Evolutionary conservation across 2,113 vertebrate species (phyloP).

Genomic region (Brachirus orientalis): DNA sequence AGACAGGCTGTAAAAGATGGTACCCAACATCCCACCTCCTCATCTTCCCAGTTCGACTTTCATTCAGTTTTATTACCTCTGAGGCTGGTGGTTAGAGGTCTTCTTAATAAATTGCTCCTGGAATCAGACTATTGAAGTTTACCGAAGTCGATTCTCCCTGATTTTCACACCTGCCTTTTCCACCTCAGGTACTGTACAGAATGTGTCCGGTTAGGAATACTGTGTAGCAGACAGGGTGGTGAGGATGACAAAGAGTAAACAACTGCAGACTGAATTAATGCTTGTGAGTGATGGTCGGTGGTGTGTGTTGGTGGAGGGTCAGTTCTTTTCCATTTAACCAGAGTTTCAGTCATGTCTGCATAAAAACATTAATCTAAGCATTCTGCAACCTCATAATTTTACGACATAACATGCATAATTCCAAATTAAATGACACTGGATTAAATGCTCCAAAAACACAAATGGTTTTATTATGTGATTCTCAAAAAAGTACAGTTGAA

Average conservation of each 20-base stretch:
- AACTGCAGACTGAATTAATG: neutral
- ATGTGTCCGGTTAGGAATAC: neutral
- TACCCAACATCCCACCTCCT: constrained; percentile 17
- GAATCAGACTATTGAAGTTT: constrained; percentile 50
- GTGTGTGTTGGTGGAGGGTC: neutral
- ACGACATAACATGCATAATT: too few relatives aligned
- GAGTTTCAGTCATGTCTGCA: neutral
- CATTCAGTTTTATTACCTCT: constrained; percentile 67
- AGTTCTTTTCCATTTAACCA: neutral
- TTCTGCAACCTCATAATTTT: too few relatives aligned
- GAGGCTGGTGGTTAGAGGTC: constrained; percentile 64
- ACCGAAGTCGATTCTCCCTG: constrained; percentile 5
- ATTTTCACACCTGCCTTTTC: constrained; percentile 15
- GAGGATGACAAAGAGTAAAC: neutral
- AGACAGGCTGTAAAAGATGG: constrained; percentile 69
- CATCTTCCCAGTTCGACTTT: constrained; percentile 25
- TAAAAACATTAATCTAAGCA: too few relatives aligned
- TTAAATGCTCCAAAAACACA: too few relatives aligned
- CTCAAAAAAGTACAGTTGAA: too few relatives aligned
- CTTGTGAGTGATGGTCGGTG: neutral
- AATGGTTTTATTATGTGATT: too few relatives aligned
- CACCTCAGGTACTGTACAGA: constrained; percentile 1
- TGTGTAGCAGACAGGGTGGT: neutral
- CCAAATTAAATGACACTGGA: too few relatives aligned
- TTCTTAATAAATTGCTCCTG: constrained; percentile 69